A percentile compares a stretch with the other conserved stretches of the same genome.
phyloP scores from a whole-genome alignment of 2,113 vertebrate species.

The Scortum barcoo region DNA sequence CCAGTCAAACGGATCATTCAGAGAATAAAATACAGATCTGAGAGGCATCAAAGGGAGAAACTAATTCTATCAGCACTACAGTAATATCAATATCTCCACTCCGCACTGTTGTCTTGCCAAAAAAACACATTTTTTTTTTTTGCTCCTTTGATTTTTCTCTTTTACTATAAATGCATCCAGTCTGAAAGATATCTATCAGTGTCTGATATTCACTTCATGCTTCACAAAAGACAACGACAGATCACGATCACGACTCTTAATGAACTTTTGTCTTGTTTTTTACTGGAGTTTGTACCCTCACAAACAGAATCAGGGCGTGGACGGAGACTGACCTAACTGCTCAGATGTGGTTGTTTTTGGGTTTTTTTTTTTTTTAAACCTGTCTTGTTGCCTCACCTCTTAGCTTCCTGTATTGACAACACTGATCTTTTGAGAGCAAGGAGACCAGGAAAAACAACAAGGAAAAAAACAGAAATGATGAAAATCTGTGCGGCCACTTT shows the following conservation, averaged over 20 bases:
- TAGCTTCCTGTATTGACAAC: neutral
- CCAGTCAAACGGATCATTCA: conserved; percentile 59
- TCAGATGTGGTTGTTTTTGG: conserved; percentile 34
- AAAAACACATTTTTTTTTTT: conserved; percentile 56
- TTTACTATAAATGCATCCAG: conserved; percentile 8
- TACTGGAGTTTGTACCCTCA: neutral
- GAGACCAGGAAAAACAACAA: neutral
- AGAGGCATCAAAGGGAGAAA: conserved; percentile 49
- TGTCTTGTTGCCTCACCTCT: conserved; percentile 39
- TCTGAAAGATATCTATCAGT: neutral
- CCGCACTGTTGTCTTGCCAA: conserved; percentile 51
- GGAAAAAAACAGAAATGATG: no score
- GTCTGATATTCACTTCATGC: neutral
- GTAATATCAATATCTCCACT: conserved; percentile 53
- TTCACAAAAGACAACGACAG: neutral
- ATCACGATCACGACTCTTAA: neutral
- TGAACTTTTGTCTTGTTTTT: neutral
- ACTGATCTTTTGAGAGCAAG: neutral
- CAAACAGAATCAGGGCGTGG: neutral
- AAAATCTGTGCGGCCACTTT: neutral
- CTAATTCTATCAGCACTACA: conserved; percentile 57
- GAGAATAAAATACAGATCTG: conserved; percentile 65
- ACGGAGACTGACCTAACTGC: neutral
- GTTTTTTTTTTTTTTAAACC: neutral
- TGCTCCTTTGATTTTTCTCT: conserved; percentile 49